Conservation (phyloP, 2,888 invertebrate genomes). For the Temnothorax ravouxi region DNA sequence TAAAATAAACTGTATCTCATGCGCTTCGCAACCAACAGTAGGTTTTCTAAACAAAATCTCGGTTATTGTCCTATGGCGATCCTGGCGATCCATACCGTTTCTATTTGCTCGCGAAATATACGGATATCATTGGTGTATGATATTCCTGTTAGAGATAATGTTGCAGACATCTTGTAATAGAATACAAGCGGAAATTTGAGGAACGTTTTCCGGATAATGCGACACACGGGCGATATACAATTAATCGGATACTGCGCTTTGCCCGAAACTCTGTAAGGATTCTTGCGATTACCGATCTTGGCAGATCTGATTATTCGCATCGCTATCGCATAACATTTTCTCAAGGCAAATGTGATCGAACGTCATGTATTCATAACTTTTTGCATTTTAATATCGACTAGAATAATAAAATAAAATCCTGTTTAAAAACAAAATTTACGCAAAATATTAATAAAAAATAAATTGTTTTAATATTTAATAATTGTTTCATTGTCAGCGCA, state of each 20-base stretch:
- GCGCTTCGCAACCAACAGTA: not conserved
- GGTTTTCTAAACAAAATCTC: constrained; percentile 11
- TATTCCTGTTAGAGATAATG: constrained; percentile 51
- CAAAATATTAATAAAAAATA: not conserved
- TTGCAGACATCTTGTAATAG: constrained; percentile 49
- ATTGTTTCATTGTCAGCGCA: not conserved
- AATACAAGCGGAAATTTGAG: constrained; percentile 41
- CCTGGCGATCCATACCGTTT: constrained; percentile 27
- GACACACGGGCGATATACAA: constrained; percentile 28
- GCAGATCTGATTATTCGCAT: constrained; percentile 4
- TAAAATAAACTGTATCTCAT: not conserved
- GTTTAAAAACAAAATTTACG: not conserved
- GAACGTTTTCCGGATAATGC: constrained; percentile 46
- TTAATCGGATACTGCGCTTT: constrained; percentile 42
- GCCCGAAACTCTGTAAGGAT: constrained; percentile 21
- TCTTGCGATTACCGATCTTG: not conserved
- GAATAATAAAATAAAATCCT: not conserved
- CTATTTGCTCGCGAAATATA: constrained; percentile 45
- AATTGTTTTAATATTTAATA: not conserved
- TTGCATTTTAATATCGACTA: not conserved
- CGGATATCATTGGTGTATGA: constrained; percentile 46
- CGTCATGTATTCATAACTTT: not conserved
- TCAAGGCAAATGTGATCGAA: not conserved
- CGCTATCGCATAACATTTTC: not conserved
- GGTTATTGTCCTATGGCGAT: not conserved